Percentiles rank a stretch among this genome's conserved stretches.
These are phyloP conservation scores for Trichonephila clavipes DNA, from an alignment of 1,140 invertebrate species.

Conservation along the genomic window DNA sequence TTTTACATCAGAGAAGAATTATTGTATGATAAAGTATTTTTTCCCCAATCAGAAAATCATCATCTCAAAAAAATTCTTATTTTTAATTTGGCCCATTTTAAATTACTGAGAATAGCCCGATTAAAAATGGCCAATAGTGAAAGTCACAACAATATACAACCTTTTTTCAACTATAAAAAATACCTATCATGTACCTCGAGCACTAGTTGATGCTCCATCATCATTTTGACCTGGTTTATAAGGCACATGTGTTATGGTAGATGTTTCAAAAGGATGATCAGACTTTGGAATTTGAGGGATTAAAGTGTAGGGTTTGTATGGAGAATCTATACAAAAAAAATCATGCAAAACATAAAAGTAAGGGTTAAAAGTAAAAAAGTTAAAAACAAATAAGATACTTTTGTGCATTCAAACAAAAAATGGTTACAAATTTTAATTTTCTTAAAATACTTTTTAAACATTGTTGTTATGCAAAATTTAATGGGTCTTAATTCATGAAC, in stretches of 20 bases:
- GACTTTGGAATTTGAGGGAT: slow-evolving; percentile 14
- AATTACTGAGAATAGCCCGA: not conserved
- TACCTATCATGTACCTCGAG: slow-evolving; percentile 57
- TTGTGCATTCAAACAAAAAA: too few relatives aligned
- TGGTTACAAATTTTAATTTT: too few relatives aligned
- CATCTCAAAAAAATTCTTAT: too few relatives aligned
- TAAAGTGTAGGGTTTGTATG: slow-evolving; percentile 58
- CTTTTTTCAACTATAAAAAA: too few relatives aligned
- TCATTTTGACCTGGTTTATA: slow-evolving; percentile 31
- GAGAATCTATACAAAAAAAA: slow-evolving; percentile 66
- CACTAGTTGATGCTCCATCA: slow-evolving; percentile 63
- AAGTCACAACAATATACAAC: too few relatives aligned
- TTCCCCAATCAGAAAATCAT: too few relatives aligned
- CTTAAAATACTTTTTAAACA: too few relatives aligned
- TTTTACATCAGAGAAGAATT: too few relatives aligned
- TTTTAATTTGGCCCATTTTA: too few relatives aligned
- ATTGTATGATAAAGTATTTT: too few relatives aligned
- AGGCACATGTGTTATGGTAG: slow-evolving; percentile 12
- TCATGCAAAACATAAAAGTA: slow-evolving; percentile 57
- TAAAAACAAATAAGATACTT: slow-evolving; percentile 10
- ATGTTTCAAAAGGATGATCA: slow-evolving; percentile 49
- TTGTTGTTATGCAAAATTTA: too few relatives aligned
- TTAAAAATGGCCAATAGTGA: too few relatives aligned
- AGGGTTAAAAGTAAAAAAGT: not conserved
- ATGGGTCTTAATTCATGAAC: not conserved